Percentiles rank a stretch among this genome's conserved stretches.
These are phyloP conservation scores for Montipora foliosa DNA, from an alignment of 64 coral and sea anemone species.

Conservation along the genomic window DNA sequence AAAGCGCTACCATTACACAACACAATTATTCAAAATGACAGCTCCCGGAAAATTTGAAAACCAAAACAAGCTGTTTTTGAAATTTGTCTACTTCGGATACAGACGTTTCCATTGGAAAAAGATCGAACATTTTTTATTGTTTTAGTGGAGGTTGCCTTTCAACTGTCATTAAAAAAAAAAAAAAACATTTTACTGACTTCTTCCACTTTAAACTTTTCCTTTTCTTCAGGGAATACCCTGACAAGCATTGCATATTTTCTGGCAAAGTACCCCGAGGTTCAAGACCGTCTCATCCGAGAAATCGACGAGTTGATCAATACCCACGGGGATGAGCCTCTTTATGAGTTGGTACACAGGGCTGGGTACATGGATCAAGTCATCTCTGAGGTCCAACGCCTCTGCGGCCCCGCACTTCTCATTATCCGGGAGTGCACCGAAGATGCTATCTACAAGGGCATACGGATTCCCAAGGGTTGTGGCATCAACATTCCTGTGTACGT, in stretches of 20 bases:
- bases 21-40: too few species aligned
- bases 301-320: constrained; percentile 63
- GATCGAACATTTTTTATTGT: neutral
- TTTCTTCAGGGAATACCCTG: constrained; percentile 24
- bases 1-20: too few species aligned
- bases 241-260: constrained; percentile 67
- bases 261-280: constrained; percentile 69
- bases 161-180: neutral
- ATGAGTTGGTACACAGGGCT: constrained; percentile 64
- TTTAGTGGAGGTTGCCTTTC: neutral
- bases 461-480: constrained; percentile 70
- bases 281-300: constrained; percentile 79
- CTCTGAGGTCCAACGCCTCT: constrained; percentile 70
- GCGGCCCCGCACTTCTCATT: constrained; percentile 49
- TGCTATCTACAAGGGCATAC: constrained; percentile 46
- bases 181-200: too few species aligned
- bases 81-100: too few species aligned
- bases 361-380: constrained; percentile 82
- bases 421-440: constrained; percentile 52
- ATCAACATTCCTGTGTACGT: constrained; percentile 70
- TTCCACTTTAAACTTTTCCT: neutral
- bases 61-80: too few species aligned
- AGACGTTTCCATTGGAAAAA: too few species aligned
- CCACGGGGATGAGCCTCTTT: constrained; percentile 45
- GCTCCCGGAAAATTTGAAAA: too few species aligned